Percentiles rank a stretch among this genome's conserved stretches.
phyloP scores from a whole-genome alignment of 2,888 invertebrate genomes.

The Pristionchus arcanus region DNA sequence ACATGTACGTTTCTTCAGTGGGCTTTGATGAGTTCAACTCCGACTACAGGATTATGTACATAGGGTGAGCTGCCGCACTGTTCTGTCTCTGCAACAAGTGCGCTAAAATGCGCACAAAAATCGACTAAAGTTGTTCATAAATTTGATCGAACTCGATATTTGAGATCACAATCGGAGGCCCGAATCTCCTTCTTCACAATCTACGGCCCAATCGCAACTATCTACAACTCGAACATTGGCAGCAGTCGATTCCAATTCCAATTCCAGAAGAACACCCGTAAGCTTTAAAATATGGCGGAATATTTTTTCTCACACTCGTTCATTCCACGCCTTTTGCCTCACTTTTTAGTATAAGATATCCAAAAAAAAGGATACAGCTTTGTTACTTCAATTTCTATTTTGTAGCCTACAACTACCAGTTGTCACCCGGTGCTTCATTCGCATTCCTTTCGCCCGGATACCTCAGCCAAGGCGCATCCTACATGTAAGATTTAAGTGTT shows the following conservation, averaged over 20 bases:
- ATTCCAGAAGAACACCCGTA: neutral
- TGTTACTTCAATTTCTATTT: too few species aligned
- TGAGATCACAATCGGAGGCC: neutral
- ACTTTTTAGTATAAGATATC: too few species aligned
- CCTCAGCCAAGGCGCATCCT: neutral
- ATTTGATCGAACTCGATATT: too few species aligned
- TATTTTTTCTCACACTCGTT: too few species aligned
- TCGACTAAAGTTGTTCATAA: too few species aligned
- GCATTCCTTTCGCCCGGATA: slow-evolving; percentile 2
- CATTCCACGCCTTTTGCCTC: too few species aligned
- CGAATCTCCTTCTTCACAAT: neutral
- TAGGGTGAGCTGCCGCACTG: neutral
- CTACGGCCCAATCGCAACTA: neutral
- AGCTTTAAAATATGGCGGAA: too few species aligned
- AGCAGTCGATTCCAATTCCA: neutral
- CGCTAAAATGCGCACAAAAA: too few species aligned
- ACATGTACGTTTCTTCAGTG: neutral
- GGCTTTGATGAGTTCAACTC: neutral
- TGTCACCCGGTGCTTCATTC: neutral
- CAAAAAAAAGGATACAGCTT: too few species aligned
- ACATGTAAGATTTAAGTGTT: neutral
- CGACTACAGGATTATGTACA: neutral
- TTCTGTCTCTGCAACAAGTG: too few species aligned
- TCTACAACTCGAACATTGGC: neutral
- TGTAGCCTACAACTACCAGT: neutral